These are phyloP conservation scores for Podarcis muralis DNA, from an alignment of 2,113 vertebrate genomes.

Conservation along the genomic window DNA sequence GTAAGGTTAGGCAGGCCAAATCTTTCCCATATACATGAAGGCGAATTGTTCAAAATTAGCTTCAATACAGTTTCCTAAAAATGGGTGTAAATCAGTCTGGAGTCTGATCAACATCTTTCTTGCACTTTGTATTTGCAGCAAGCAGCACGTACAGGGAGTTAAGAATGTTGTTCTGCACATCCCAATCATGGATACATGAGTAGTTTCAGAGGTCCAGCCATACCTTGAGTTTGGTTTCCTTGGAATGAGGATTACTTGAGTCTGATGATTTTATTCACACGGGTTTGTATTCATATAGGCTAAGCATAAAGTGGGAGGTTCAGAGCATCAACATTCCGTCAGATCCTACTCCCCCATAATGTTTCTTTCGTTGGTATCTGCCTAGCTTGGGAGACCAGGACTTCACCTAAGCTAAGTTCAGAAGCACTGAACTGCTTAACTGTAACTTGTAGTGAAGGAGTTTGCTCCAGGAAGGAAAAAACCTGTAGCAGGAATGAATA, in stretches of 20 bases:
- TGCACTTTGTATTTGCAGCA: not conserved
- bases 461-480: not conserved
- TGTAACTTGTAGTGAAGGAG: not conserved
- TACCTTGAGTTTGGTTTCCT: too few relatives aligned
- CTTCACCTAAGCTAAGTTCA: not conserved
- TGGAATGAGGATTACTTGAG: too few relatives aligned
- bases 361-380: not conserved
- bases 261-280: too few relatives aligned
- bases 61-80: not conserved
- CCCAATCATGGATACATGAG: too few relatives aligned
- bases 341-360: too few relatives aligned
- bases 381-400: too few relatives aligned
- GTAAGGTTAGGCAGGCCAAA: not conserved
- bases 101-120: not conserved
- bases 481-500: not conserved
- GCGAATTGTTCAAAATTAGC: not conserved
- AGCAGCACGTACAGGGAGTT: not conserved
- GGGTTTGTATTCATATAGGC: too few relatives aligned
- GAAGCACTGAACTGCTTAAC: not conserved
- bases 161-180: too few relatives aligned
- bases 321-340: too few relatives aligned
- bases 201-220: too few relatives aligned
- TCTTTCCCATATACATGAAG: not conserved
- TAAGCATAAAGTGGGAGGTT: too few relatives aligned
- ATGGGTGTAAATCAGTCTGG: not conserved